These are phyloP conservation scores for Brachionus plicatilis DNA, from an alignment of 1,140 invertebrate genomes.

Conservation along the genomic window DNA sequence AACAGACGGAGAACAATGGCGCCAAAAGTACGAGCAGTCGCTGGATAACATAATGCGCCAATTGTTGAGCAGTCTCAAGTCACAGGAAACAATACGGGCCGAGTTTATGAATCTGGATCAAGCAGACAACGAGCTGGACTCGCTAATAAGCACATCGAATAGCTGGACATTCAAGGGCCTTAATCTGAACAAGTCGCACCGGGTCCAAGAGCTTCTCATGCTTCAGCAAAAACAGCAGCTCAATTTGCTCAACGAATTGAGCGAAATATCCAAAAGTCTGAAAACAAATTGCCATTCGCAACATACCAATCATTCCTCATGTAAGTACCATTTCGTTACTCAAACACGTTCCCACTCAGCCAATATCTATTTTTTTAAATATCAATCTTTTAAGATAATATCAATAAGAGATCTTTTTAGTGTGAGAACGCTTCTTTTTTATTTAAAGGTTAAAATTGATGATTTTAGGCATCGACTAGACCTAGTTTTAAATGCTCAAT, in stretches of 20 bases:
- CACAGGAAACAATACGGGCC: background rate
- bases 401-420: background rate
- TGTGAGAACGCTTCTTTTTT: background rate
- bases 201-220: background rate
- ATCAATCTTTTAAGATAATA: background rate
- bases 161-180: background rate
- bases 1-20: background rate
- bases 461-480: background rate
- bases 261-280: background rate
- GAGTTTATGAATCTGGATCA: background rate
- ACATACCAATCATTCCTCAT: background rate
- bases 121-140: background rate
- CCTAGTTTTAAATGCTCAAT: background rate
- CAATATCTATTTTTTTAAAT: background rate
- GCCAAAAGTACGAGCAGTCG: background rate
- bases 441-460: background rate
- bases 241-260: slow-evolving; percentile 16
- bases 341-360: background rate
- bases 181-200: background rate
- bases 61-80: slow-evolving; percentile 5
- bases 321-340: background rate
- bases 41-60: slow-evolving; percentile 10
- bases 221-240: slow-evolving; percentile 30
- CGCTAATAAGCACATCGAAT: background rate
- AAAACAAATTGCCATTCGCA: background rate